phyloP scores from a whole-genome alignment of 92 coral and sea anemone species.

The Metridium senile region DNA sequence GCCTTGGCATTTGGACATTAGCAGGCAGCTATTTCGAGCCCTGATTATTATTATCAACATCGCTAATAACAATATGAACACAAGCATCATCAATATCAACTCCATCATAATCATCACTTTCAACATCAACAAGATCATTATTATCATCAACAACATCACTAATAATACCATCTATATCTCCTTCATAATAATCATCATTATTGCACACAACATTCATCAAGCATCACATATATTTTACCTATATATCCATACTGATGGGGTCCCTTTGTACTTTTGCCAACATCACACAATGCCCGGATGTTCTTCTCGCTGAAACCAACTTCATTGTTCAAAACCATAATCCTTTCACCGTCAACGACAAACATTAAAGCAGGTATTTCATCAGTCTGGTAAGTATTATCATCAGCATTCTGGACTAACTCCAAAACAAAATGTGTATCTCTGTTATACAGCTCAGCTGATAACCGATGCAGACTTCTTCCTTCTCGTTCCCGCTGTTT shows the following conservation, averaged over 20 bases:
- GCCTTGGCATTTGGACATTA: too few species aligned
- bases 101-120: too few species aligned
- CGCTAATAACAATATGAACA: too few species aligned
- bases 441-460: constrained; percentile 84
- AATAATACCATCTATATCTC: too few species aligned
- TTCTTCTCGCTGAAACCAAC: constrained; percentile 82
- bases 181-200: too few species aligned
- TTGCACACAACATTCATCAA: too few species aligned
- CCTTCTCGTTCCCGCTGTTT: constrained; percentile 86
- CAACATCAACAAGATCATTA: too few species aligned
- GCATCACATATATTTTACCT: too few species aligned
- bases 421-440: constrained; percentile 97
- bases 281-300: constrained; percentile 92
- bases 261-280: constrained; percentile 93
- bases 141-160: too few species aligned
- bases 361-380: constrained; percentile 71
- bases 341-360: constrained; percentile 61
- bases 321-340: constrained; percentile 84
- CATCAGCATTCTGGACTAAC: constrained; percentile 95
- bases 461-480: constrained; percentile 80
- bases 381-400: constrained; percentile 63
- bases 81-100: too few species aligned
- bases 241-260: constrained; percentile 93
- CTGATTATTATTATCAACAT: too few species aligned
- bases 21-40: too few species aligned